These are phyloP conservation scores for Tupiocoris notatus DNA, from an alignment of 2,888 invertebrate species.

Conservation along the genomic window DNA sequence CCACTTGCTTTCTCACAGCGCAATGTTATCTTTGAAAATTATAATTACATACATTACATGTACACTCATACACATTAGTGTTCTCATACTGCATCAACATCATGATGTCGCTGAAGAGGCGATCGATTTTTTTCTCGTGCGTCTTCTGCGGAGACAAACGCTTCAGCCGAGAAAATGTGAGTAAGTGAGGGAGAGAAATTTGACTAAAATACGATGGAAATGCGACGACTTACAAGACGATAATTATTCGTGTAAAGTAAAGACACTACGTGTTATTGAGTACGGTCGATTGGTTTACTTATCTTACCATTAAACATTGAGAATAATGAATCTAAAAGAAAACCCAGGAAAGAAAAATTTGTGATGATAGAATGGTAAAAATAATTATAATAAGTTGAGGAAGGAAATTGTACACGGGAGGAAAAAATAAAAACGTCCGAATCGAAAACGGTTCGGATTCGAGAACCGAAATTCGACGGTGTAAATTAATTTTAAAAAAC, in stretches of 20 bases:
- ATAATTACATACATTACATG: conserved; percentile 34
- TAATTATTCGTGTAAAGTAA: neutral
- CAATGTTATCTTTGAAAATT: conserved; percentile 48
- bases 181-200: neutral
- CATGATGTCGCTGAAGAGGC: too few species aligned
- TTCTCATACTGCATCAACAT: too few species aligned
- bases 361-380: conserved; percentile 28
- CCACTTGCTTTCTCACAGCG: conserved; percentile 49
- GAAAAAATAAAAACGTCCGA: conserved; percentile 14
- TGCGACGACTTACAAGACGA: neutral
- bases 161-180: neutral
- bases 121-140: too few species aligned
- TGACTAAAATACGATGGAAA: neutral
- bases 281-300: too few species aligned
- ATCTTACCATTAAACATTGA: too few species aligned
- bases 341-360: neutral
- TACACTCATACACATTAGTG: neutral
- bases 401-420: conserved; percentile 9
- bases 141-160: too few species aligned
- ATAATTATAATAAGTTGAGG: conserved; percentile 24
- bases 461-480: neutral
- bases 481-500: conserved; percentile 11
- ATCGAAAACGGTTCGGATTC: neutral
- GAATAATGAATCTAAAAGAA: too few species aligned
- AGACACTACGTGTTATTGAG: neutral